These are phyloP conservation scores for Eurystomus gularis DNA, from an alignment of 2,113 vertebrate species.

Conservation along the genomic window DNA sequence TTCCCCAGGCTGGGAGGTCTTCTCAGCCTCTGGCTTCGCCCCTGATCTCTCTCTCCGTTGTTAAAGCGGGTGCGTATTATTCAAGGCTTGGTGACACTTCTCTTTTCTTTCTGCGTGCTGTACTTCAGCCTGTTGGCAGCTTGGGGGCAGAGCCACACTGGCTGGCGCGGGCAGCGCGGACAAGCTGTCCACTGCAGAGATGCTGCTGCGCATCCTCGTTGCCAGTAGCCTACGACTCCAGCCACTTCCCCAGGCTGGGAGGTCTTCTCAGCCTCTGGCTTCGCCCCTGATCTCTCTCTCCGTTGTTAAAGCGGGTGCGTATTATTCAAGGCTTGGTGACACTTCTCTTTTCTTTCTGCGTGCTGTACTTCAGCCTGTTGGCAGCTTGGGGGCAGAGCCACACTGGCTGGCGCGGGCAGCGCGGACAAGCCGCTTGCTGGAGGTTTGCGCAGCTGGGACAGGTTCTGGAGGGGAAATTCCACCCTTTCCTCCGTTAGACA, in stretches of 20 bases:
- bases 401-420: neutral
- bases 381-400: slow-evolving; percentile 57
- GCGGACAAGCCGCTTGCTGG: neutral
- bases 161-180: neutral
- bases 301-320: neutral
- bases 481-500: neutral
- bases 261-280: neutral
- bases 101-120: neutral
- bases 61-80: neutral
- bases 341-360: neutral
- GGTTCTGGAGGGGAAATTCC: neutral
- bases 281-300: neutral
- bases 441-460: neutral
- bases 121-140: slow-evolving; percentile 24
- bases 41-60: neutral
- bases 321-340: neutral
- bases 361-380: neutral
- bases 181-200: neutral
- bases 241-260: neutral
- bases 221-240: neutral
- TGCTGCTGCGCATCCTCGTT: neutral
- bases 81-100: neutral
- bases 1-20: neutral
- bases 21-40: neutral
- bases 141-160: slow-evolving; percentile 44